phyloP scores from a whole-genome alignment of 2,888 invertebrate species.

The Nephrocerus scutellatus region DNA sequence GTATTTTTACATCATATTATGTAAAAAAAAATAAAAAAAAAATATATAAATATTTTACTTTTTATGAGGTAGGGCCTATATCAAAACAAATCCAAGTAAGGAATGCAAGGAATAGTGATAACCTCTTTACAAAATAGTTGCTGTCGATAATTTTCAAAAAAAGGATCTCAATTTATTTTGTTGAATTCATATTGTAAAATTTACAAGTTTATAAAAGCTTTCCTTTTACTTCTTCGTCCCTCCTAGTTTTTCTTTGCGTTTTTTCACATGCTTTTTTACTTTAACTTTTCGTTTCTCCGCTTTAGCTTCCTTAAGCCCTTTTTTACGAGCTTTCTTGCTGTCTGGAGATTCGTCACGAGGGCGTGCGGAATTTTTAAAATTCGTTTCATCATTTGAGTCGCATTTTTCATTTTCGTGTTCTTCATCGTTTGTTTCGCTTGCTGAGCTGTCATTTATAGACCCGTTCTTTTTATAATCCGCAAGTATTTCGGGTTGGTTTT shows the following conservation, averaged over 20 bases:
- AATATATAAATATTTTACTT: too few species aligned
- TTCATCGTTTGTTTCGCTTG: slow-evolving; percentile 15
- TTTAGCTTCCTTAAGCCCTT: slow-evolving; percentile 78
- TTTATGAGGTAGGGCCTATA: too few species aligned
- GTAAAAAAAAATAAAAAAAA: too few species aligned
- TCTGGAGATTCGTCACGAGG: slow-evolving; percentile 75
- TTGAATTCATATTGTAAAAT: too few species aligned
- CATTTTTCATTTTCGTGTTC: slow-evolving; percentile 25
- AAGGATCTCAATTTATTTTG: too few species aligned
- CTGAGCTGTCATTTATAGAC: not conserved
- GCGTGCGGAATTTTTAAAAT: slow-evolving; percentile 59
- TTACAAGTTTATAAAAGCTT: slow-evolving; percentile 19
- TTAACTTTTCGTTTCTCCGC: slow-evolving; percentile 84
- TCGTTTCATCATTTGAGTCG: slow-evolving; percentile 44
- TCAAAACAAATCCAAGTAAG: too few species aligned
- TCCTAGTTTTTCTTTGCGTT: slow-evolving; percentile 66
- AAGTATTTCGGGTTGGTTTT: slow-evolving; percentile 59
- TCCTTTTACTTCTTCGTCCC: slow-evolving; percentile 40
- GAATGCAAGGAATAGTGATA: too few species aligned
- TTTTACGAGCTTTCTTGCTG: slow-evolving; percentile 77
- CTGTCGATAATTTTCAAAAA: too few species aligned
- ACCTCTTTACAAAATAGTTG: too few species aligned
- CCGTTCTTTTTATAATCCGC: not conserved
- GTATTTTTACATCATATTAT: too few species aligned
- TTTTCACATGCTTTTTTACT: slow-evolving; percentile 90